phyloP scores from a whole-genome alignment of 2,797 vertebrate genomes.

The Neostethus bicornis region DNA sequence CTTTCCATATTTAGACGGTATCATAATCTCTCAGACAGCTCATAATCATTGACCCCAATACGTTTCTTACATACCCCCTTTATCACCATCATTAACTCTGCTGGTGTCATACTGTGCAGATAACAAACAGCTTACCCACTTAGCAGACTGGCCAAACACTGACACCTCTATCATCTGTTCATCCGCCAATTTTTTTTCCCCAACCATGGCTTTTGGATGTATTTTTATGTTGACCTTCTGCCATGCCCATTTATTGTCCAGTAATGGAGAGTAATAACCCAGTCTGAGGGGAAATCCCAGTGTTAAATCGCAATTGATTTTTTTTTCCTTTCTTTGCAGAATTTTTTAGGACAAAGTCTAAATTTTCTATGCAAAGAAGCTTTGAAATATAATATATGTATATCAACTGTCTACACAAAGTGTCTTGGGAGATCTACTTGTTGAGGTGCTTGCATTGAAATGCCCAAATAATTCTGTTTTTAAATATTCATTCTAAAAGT shows the following conservation, averaged over 20 bases:
- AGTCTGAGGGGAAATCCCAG: slow-evolving; percentile 3
- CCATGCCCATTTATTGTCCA: slow-evolving; percentile 49
- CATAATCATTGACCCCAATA: slow-evolving; percentile 74
- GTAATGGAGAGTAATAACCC: slow-evolving; percentile 15
- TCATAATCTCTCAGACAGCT: slow-evolving; percentile 62
- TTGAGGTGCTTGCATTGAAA: background rate
- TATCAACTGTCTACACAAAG: too few relatives aligned
- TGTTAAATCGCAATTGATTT: background rate
- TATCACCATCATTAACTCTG: slow-evolving; percentile 61
- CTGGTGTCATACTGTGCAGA: slow-evolving; percentile 52
- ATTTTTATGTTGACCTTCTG: slow-evolving; percentile 48
- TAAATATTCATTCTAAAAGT: background rate
- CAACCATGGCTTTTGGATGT: slow-evolving; percentile 58
- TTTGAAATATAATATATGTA: too few relatives aligned
- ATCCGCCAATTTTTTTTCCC: slow-evolving; percentile 59
- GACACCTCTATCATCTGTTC: slow-evolving; percentile 59
- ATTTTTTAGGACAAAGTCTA: background rate
- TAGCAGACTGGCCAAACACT: slow-evolving; percentile 44
- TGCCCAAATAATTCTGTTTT: background rate
- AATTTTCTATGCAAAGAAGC: background rate
- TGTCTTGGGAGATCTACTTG: background rate
- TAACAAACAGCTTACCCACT: slow-evolving; percentile 53
- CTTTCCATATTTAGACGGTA: slow-evolving; percentile 48
- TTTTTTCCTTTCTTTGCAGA: background rate
- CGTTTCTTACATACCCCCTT: slow-evolving; percentile 63